phyloP scores from a whole-genome alignment of 64 coral and sea anemone species.

The Stichodactyla helianthus region DNA sequence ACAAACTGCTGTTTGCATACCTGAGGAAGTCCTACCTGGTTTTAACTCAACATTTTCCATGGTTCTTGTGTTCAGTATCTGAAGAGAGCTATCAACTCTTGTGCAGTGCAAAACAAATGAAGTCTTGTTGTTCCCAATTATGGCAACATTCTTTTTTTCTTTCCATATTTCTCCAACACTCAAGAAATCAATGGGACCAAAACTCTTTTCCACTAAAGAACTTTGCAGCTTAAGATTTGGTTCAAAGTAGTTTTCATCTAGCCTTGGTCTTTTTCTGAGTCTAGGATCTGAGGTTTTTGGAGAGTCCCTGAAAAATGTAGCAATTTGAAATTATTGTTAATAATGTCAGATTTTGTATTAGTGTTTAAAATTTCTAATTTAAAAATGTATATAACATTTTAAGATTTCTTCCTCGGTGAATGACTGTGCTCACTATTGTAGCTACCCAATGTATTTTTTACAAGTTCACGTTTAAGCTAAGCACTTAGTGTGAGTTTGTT shows the following conservation, averaged over 20 bases:
- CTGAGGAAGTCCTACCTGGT: slow-evolving; percentile 26
- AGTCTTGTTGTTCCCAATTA: slow-evolving; percentile 69
- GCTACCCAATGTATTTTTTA: too few relatives aligned
- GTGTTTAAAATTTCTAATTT: too few relatives aligned
- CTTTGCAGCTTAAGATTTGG: slow-evolving; percentile 17
- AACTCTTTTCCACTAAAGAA: background rate
- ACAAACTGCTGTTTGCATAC: too few relatives aligned
- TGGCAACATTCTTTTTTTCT: slow-evolving; percentile 75
- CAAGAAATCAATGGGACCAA: background rate
- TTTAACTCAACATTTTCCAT: slow-evolving; percentile 38
- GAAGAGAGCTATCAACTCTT: slow-evolving; percentile 32
- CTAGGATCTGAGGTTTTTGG: background rate
- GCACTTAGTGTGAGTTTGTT: too few relatives aligned
- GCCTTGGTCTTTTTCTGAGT: background rate
- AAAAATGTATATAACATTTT: too few relatives aligned
- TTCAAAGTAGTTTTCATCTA: background rate
- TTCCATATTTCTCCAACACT: slow-evolving; percentile 90
- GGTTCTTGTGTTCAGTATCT: slow-evolving; percentile 54
- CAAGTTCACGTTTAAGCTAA: too few relatives aligned
- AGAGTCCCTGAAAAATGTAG: background rate
- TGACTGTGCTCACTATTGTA: too few relatives aligned
- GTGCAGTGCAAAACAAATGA: slow-evolving; percentile 79
- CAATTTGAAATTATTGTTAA: background rate
- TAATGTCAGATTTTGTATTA: too few relatives aligned
- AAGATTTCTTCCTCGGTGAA: too few relatives aligned